Percentiles rank a stretch among this genome's conserved stretches.
Conservation (phyloP, 2,797 vertebrate genomes). For the Scyliorhinus canicula region DNA sequence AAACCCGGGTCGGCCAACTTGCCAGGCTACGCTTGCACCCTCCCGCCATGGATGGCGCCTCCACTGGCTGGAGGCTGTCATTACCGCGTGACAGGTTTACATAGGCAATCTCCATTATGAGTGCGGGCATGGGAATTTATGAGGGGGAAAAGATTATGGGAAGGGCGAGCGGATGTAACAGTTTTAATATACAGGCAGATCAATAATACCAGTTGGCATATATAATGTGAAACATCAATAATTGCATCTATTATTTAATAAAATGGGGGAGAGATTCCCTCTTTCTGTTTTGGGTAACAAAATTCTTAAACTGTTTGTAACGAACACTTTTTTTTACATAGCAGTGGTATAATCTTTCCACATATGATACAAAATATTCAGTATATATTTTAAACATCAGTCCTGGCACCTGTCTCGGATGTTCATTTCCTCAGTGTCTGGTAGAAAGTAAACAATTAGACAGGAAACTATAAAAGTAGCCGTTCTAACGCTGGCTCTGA, state of each 20-base stretch:
- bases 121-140: background rate
- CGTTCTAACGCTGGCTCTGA: background rate
- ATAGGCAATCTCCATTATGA: background rate
- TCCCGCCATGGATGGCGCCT: background rate
- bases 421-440: constrained; percentile 2
- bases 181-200: background rate
- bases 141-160: background rate
- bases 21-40: background rate
- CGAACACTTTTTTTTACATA: background rate
- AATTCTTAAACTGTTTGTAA: background rate
- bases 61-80: background rate
- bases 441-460: background rate
- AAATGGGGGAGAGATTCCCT: background rate
- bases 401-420: background rate
- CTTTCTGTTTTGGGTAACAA: background rate
- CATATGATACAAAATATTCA: background rate
- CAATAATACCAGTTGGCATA: background rate
- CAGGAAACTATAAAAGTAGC: constrained; percentile 20
- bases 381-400: background rate
- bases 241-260: background rate
- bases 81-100: background rate
- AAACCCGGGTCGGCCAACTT: background rate
- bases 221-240: background rate
- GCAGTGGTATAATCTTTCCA: background rate
- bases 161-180: background rate